These are phyloP conservation scores for Paragorgia papillata DNA, from an alignment of 92 coral and sea anemone species.

Conservation along the genomic window DNA sequence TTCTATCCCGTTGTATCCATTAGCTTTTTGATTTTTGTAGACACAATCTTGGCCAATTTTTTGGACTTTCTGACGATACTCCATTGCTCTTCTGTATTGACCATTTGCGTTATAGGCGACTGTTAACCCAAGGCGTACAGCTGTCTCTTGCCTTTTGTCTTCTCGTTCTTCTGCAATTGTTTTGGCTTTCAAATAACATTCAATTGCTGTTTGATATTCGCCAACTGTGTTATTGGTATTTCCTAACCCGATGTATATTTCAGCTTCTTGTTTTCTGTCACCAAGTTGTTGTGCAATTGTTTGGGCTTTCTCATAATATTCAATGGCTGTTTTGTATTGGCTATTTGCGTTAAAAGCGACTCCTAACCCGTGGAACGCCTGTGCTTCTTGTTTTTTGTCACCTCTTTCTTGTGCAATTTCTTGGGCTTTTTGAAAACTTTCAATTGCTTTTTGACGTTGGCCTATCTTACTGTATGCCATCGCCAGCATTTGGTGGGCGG, in stretches of 20 bases:
- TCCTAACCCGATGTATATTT: no score
- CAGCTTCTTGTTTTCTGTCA: background rate
- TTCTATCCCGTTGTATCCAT: constrained; percentile 18
- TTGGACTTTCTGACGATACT: constrained; percentile 15
- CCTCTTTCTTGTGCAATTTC: no score
- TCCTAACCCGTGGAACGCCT: background rate
- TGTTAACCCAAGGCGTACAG: constrained; percentile 6
- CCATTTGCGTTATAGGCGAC: background rate
- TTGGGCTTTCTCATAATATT: constrained; percentile 2
- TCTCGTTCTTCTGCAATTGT: constrained; percentile 34
- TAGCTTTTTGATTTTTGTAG: constrained; percentile 45
- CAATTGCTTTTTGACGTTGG: constrained; percentile 2
- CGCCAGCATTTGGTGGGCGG: constrained; percentile 4
- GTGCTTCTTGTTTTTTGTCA: no score
- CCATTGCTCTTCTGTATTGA: constrained; percentile 21
- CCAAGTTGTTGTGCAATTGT: constrained; percentile 10
- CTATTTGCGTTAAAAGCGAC: background rate
- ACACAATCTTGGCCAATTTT: background rate
- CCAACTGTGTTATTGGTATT: no score
- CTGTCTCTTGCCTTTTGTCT: background rate
- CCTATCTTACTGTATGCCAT: constrained; percentile 20
- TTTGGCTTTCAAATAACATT: constrained; percentile 3
- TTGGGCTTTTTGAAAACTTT: no score
- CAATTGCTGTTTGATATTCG: no score
- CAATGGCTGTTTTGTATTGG: background rate